A percentile compares a stretch with the other conserved stretches of the same genome.
These are phyloP conservation scores for Beaufortia kweichowensis DNA, from an alignment of 2,113 vertebrate genomes.

Conservation along the genomic window DNA sequence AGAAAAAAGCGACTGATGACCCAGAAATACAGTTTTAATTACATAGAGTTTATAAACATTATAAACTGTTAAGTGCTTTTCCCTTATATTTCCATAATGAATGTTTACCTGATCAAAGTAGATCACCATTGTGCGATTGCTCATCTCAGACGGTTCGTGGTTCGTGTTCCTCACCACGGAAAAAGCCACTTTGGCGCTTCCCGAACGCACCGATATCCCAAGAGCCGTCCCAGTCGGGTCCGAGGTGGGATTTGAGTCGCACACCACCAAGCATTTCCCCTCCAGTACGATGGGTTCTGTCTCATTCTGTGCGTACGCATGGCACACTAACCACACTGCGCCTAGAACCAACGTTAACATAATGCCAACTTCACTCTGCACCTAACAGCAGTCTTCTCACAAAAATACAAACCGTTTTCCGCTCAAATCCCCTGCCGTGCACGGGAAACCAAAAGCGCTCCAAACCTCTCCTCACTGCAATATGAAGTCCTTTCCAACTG, in stretches of 20 bases:
- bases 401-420: constrained; percentile 15
- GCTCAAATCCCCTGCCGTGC: constrained; percentile 24
- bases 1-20: neutral
- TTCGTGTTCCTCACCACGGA: constrained; percentile 96
- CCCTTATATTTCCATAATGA: neutral
- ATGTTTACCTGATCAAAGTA: constrained; percentile 90
- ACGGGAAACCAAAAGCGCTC: constrained; percentile 5
- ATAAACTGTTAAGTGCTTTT: neutral
- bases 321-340: constrained; percentile 79
- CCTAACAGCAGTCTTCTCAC: constrained; percentile 39
- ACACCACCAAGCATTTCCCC: constrained; percentile 94
- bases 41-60: neutral
- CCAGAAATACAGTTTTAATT: neutral
- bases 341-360: constrained; percentile 79
- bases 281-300: constrained; percentile 95
- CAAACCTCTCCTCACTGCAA: constrained; percentile 33
- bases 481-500: constrained; percentile 31
- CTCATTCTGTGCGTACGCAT: constrained; percentile 86
- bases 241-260: constrained; percentile 93
- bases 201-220: constrained; percentile 93
- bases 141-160: constrained; percentile 98
- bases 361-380: constrained; percentile 60
- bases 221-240: constrained; percentile 92
- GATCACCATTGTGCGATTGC: constrained; percentile 95
- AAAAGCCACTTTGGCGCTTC: constrained; percentile 93